Evolutionary conservation across 2,113 vertebrate genomes (phyloP), one percentile per base, ranked within the genome.

Genomic region (Dicrurus megarhynchus): DNA sequence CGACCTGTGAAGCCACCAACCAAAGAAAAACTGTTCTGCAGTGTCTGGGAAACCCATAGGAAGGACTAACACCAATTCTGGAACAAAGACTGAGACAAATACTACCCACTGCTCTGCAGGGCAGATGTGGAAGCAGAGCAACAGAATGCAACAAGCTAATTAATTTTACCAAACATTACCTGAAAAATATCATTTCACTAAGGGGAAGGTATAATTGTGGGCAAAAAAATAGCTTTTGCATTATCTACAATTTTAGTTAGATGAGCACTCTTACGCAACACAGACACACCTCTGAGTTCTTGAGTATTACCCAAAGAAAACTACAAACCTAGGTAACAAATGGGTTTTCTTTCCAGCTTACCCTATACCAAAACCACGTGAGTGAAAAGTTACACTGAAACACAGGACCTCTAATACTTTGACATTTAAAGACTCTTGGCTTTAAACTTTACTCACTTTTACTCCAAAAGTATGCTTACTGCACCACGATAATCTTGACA

Each of bases 1-100:
- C 78, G 9, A 97, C 92, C 95, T 97, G 93, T 47, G 44, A 94
- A 96, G 78, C 75, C 93, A 97, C 60, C 59, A 33, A 97, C n/a
- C 94, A 95, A 64, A 91, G 50, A 84, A 86, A 93, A 95, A 71
- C 41, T 79, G 55, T 89, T 91, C 89, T 93, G 87, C 79, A 77
- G 24, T 16, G 19, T 44, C 76, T 77, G 44, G 64, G 71, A 93
- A 61, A 79, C 42, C 68, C 86, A 50, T 0, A 12, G n/a, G 42
- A 82, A 63, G 41, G 50, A 37, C 32, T 82, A 26, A 82, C 35
- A 42, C 39, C 33, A 39, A 11, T 28, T 86, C 28, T 50, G 42
- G 86, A 95, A 84, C 33, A n/a, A 76, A 57, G n/a, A 15, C 37
- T 11, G 16, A 41, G 17, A 78, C 2, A 1, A 83, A 78, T 0